Evolutionary conservation across 1,140 invertebrate species (phyloP).

Genomic region (Contarinia nasturtii): DNA sequence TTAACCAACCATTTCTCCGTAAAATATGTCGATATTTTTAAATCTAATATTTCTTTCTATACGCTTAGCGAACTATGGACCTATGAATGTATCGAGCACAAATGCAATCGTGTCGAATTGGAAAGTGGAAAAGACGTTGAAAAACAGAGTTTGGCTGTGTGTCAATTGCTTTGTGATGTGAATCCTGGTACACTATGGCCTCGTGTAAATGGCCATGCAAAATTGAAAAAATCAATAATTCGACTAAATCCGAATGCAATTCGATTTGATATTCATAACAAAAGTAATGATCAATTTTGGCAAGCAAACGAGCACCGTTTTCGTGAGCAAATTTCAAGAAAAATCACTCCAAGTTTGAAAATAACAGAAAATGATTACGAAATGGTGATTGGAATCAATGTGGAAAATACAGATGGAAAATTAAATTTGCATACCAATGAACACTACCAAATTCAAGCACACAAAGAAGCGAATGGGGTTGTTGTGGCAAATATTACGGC

Average conservation of each 20-base stretch:
- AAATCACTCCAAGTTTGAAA: not conserved
- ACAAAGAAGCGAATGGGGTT: constrained; percentile 22
- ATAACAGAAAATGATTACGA: constrained; percentile 9
- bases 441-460: constrained; percentile 34
- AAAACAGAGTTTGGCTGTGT: constrained; percentile 35
- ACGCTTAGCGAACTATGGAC: constrained; percentile 26
- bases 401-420: constrained; percentile 18
- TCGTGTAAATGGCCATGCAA: constrained; percentile 39
- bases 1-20: too few relatives aligned
- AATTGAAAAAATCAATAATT: constrained; percentile 34
- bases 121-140: constrained; percentile 18
- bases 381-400: not conserved
- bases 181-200: constrained; percentile 46
- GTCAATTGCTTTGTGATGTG: constrained; percentile 36
- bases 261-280: constrained; percentile 7
- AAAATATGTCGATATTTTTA: too few relatives aligned
- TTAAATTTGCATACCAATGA: constrained; percentile 39
- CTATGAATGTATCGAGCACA: constrained; percentile 29
- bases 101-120: constrained; percentile 31
- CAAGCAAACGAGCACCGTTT: too few relatives aligned
- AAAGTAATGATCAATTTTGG: not conserved
- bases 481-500: constrained; percentile 37
- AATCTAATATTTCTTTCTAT: constrained; percentile 18
- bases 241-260: constrained; percentile 31
- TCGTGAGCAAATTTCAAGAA: not conserved